Base-by-base conservation (phyloP, 2,797 vertebrate species). In the Aphelocoma californica region DNA sequence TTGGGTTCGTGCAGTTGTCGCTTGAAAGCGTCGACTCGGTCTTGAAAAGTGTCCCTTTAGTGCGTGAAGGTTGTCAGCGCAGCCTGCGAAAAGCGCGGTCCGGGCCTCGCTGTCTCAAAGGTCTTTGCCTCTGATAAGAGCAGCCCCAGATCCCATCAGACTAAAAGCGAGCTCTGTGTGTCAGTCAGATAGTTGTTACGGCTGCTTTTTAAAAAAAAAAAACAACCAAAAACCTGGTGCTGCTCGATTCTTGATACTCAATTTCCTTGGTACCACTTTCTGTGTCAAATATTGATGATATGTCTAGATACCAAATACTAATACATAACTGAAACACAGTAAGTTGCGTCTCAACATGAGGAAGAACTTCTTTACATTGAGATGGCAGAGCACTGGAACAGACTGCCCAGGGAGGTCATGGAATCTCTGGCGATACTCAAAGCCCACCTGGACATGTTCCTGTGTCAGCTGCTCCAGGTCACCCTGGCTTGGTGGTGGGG, bases 11-110 rank as follows among this genome's bases (percentile, higher is more conserved):
- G 13, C 19, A 4, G 25, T 6, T 32, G 23, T 28, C 18, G 5
- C 66, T 26, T 31, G 13, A 4, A 25, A 36, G 40, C 6, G 73
- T 20, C 34, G 3, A 0, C 4, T 47, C 6, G 26, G 6, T 53
- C 13, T 18, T 3, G 7, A 0, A 1, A 18, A 29, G 31, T 14
- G 7, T 50, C 18, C 12, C 10, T 14, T 16, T 4, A 12, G 14
- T 11, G 44, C 12, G 0, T 4, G 34, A 3, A 14, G 56, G 58
- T 21, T 75, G 57, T 23, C 45, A 4, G 53, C 1, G 7, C 18
- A 13, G 15, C 17, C 51, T 18, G 36, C 48, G 77, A 1, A 9
- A 19, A 58, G 34, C 66, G 6, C 20, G 29, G n/a, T 3, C 21
- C 25, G 38, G 14, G 65, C 9, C 44, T 65, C 15, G 16, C 26